Base-by-base conservation (phyloP, 2,888 invertebrate species). In the Opisthograptis luteolata region DNA sequence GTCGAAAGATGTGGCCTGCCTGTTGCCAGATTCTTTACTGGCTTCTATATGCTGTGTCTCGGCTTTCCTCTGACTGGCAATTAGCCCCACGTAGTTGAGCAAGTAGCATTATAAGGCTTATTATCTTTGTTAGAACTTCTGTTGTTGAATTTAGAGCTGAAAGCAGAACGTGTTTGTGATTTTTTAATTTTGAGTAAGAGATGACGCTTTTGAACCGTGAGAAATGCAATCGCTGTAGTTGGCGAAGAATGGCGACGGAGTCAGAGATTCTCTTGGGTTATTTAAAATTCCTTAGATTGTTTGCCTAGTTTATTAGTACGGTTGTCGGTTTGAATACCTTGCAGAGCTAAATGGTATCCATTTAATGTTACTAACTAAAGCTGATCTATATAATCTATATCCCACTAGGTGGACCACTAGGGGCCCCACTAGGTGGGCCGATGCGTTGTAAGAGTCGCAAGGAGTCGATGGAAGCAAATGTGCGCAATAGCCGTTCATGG, bases 21-120 rank as follows among this genome's bases (percentile, higher is more conserved):
- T n/a, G n/a, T n/a, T n/a, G n/a, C n/a, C n/a, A 22, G n/a, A 7
- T 39, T 10, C 1, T 14, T 7, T 46, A 39, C 46, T 43, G 43
- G n/a, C 8, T n/a, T n/a, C 7, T 17, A 10, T 12, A 12, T 19
- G 13, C 37, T 39, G 31, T 42, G 41, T 45, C 46, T 51, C 28
- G 55, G 43, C 46, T 55, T 55, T 50, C 55, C 60, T 58, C 53
- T 42, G 47, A 54, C 48, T 42, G 46, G 51, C 63, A 70, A 72
- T 73, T 70, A 73, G 63, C 60, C 63, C 63, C 62, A 64, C 66
- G 59, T 51, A 59, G 68, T 69, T 66, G 64, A 64, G 55, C 64
- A 60, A 58, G 65, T 64, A 58, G 65, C 63, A 66, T 64, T 66
- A 58, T 45, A 42, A 39, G 37, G 51, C 57, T 55, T 55, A 64